phyloP scores from a whole-genome alignment of 2,113 vertebrate species.

The Lepus americanus region DNA sequence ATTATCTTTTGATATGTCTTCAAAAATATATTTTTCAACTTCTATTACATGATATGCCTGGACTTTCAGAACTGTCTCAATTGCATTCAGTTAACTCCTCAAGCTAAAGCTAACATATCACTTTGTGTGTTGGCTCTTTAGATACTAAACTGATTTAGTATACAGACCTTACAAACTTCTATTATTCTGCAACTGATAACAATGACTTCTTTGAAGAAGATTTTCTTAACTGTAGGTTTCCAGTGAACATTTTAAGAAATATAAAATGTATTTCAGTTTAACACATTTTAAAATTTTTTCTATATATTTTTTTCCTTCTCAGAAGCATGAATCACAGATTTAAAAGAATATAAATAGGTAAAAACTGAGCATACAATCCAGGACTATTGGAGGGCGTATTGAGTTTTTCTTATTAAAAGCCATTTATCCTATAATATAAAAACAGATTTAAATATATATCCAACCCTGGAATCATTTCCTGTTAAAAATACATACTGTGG shows the following conservation, averaged over 20 bases:
- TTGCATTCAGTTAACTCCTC: background rate
- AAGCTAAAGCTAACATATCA: background rate
- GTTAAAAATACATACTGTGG: background rate
- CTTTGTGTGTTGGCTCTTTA: background rate
- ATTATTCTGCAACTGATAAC: background rate
- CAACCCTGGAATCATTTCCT: background rate
- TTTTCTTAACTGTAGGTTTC: background rate
- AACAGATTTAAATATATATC: background rate
- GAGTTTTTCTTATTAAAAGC: background rate
- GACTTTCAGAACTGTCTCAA: background rate
- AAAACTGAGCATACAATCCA: background rate
- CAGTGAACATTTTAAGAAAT: constrained; percentile 36
- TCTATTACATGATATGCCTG: background rate
- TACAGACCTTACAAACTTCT: background rate
- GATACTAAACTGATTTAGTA: constrained; percentile 25
- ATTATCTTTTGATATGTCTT: background rate
- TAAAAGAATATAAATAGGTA: background rate
- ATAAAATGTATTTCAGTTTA: constrained; percentile 50
- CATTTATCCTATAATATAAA: background rate
- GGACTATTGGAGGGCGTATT: background rate
- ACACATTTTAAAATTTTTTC: background rate
- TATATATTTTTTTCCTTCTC: background rate
- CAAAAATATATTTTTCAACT: background rate
- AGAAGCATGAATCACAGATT: background rate
- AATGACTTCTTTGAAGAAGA: background rate